Conservation (phyloP, 2,888 invertebrate species). For the Charanyca ferruginea region DNA sequence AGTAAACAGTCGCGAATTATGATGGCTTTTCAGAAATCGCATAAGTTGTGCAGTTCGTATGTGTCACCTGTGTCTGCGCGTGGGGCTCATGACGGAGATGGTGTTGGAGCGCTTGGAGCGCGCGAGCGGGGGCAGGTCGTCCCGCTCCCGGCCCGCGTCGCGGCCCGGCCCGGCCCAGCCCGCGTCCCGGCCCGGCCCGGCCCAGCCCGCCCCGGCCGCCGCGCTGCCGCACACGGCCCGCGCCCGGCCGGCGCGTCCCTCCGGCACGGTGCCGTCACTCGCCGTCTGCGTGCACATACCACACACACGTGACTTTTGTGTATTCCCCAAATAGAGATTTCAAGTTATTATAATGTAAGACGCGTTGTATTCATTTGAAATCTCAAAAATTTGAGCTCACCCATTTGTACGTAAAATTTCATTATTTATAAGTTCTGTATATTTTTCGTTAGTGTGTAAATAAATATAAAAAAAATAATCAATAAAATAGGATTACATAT, state of each 20-base stretch:
- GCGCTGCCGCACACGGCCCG: constrained; percentile 59
- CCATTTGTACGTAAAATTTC: too few species aligned
- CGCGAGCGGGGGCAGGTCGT: constrained; percentile 91
- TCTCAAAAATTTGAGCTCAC: too few species aligned
- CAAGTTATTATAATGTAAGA: too few species aligned
- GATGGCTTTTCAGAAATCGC: too few species aligned
- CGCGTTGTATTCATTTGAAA: too few species aligned
- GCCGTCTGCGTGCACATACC: constrained; percentile 75
- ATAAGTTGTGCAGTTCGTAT: background rate
- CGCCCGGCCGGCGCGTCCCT: constrained; percentile 59
- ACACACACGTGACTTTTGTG: background rate
- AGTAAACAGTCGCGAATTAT: too few species aligned
- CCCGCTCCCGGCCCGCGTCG: constrained; percentile 66
- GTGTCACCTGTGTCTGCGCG: constrained; percentile 82
- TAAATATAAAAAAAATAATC: too few species aligned
- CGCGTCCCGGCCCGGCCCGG: constrained; percentile 51
- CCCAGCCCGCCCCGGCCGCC: constrained; percentile 52
- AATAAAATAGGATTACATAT: too few species aligned
- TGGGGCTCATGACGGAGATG: constrained; percentile 96
- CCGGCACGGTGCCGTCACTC: constrained; percentile 81
- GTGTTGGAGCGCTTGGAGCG: constrained; percentile 93
- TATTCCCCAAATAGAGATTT: too few species aligned
- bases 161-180: constrained; percentile 58
- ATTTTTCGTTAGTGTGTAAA: too few species aligned
- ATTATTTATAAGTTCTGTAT: too few species aligned